Base-by-base conservation (phyloP, 2,888 invertebrate genomes). In the Epirrhoe alternata region DNA sequence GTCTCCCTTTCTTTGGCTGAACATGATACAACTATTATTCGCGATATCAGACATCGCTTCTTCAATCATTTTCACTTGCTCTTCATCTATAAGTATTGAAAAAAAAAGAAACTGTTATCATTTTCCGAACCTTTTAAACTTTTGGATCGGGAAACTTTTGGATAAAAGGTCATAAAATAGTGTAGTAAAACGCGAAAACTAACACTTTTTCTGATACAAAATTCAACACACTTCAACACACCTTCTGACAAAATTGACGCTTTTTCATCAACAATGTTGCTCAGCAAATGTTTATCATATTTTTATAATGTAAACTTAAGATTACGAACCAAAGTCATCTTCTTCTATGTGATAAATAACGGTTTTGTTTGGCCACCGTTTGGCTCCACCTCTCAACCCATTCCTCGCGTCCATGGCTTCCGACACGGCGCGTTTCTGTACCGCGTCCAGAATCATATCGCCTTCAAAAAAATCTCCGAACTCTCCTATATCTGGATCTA, bases 401-500 rank as follows among this genome's bases (percentile, higher is more conserved):
- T 94, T 94, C 16, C 94, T 87, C 1, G 75, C 77, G 8, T 77
- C 68, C 50, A 74, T 70, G 0, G 86, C 88, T 1, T 77, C 71
- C 0, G 72, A 73, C 6, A 90, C 77, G 0, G 84, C 88, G 61
- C 75, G 65, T 64, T 74, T 76, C 71, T 93, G 93, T 17, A 65
- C 61, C 8, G 77, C 67, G 6, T 85, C 85, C 60, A 94, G 71
- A 56, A 94, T 5, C 84, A 94, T 94, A 64, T 94, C 94, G 2
- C 94, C 94, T 78, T 94, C 94, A 69, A 94, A 94, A 66, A 90
- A 78, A 6, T 89, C 83, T 16, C 93, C 93, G 12, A 86, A 79
- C 74, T 92, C 92, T 45, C 78, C 84, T 17, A 31, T 10, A 55
- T 63, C 63, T 45, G 30, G 3, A 54, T 30, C 58, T 66, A 35